Evolutionary conservation across 2,888 invertebrate species (phyloP), one percentile per base, ranked within the genome.

Genomic region (Melipona bicolor): DNA sequence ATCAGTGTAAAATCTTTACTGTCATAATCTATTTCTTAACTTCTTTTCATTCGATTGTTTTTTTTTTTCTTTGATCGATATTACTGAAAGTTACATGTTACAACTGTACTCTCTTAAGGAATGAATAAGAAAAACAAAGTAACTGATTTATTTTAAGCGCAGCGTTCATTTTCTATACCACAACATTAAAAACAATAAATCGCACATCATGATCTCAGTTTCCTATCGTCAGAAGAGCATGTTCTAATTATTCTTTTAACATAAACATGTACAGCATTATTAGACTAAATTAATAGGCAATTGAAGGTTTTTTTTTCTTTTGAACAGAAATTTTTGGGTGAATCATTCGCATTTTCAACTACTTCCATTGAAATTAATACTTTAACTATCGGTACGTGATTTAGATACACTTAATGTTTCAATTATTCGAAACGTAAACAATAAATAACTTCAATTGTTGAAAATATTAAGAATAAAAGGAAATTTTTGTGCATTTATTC

Each of bases 71-170:
- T 56, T 65, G 52, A 27, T 77, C 54, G 21, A 71, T 32, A 36
- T 77, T 74, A 75, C 59, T 67, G 52, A 85, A 81, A 81, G 75
- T 77, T 77, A 81, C 61, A 65, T 75, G 61, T 77, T 75, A 49
- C 75, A 49, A 43, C 65, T 67, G 27, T 69, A 65, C 32, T 61
- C 61, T 62, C 62, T 67, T 52, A 43, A 69, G 77, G 72, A 81
- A 85, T 81, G 78, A 77, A 78, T 65, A 75, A 77, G 65, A 85
- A 68, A 81, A 85, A 81, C 62, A 81, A 84, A 80, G n/a, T 59
- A 27, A 70, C 36, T 73, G 65, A 56, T 49, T 71, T 62, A 64
- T 50, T 70, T 65, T 32, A 80, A 61, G 69, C 32, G 61, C 65
- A 69, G 52, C 43, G 80, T 85, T 73, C 73, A 73, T 79, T 64